Evolutionary conservation across 2,113 vertebrate species (phyloP).

Genomic region (Thermophis baileyi): DNA sequence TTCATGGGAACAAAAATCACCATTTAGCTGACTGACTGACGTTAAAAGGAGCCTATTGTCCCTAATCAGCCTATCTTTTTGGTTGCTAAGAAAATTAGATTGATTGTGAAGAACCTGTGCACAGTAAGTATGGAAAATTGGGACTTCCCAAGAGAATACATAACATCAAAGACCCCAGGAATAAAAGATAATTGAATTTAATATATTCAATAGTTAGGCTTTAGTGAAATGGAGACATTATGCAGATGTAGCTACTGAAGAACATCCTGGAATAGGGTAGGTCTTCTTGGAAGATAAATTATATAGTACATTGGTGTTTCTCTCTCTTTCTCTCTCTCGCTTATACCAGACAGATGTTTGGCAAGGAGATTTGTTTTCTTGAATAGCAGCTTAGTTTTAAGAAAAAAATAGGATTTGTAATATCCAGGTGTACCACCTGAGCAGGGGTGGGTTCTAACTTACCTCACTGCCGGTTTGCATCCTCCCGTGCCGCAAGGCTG

Average conservation of each 20-base stretch:
- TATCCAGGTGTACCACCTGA: neutral
- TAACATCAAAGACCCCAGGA: constrained; percentile 55
- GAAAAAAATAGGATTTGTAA: neutral
- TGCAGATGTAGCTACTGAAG: constrained; percentile 59
- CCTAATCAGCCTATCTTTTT: constrained; percentile 33
- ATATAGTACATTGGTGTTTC: constrained; percentile 42
- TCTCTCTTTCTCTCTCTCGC: constrained; percentile 17
- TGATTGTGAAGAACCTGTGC: constrained; percentile 66
- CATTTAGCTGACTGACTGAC: neutral
- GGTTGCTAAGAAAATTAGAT: constrained; percentile 56
- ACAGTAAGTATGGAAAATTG: constrained; percentile 72
- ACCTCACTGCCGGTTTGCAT: too few relatives aligned
- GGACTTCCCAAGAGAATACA: constrained; percentile 69
- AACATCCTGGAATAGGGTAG: constrained; percentile 57
- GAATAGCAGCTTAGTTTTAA: neutral
- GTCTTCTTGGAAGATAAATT: constrained; percentile 47
- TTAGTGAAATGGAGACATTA: constrained; percentile 67
- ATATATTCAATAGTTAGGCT: constrained; percentile 71
- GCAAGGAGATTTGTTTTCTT: neutral
- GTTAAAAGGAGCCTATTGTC: neutral
- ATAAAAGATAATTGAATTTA: constrained; percentile 66
- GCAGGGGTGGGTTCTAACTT: too few relatives aligned
- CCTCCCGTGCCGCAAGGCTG: too few relatives aligned
- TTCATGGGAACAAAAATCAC: neutral
- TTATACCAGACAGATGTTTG: constrained; percentile 20